Percentiles rank a stretch among this genome's conserved stretches.
Conservation (phyloP, 2,888 invertebrate genomes). For the Serrognathus titanus region DNA sequence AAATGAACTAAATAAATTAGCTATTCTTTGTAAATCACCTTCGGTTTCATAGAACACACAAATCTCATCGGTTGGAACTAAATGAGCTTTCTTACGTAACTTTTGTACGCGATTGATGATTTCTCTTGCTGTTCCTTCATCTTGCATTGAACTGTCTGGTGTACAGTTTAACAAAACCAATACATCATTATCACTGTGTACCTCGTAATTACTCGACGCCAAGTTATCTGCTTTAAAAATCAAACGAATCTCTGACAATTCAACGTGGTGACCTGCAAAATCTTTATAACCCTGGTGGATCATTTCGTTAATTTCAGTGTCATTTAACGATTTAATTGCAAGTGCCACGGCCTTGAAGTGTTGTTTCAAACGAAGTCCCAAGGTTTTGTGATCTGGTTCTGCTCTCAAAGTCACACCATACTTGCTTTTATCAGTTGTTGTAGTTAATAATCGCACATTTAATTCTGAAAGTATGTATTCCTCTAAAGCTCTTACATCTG, state of each 20-base stretch:
- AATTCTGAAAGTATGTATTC: constrained; percentile 89
- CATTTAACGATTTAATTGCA: constrained; percentile 74
- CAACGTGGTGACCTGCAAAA: constrained; percentile 73
- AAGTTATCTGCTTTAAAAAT: constrained; percentile 70
- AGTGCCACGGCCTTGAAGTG: constrained; percentile 85
- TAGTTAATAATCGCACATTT: constrained; percentile 80
- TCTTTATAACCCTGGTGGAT: constrained; percentile 67
- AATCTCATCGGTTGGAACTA: constrained; percentile 89
- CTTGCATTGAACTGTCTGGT: constrained; percentile 84
- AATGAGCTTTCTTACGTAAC: constrained; percentile 88
- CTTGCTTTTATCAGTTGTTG: constrained; percentile 85
- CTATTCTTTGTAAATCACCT: constrained; percentile 65
- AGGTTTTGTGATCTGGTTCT: constrained; percentile 90
- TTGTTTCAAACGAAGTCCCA: constrained; percentile 85
- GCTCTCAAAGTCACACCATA: constrained; percentile 89
- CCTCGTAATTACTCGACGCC: constrained; percentile 75
- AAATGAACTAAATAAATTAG: constrained; percentile 67
- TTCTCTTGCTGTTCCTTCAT: constrained; percentile 94
- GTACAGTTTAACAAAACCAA: constrained; percentile 86
- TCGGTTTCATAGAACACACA: constrained; percentile 71
- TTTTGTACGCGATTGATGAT: constrained; percentile 95
- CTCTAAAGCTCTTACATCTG: constrained; percentile 74
- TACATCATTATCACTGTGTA: constrained; percentile 85
- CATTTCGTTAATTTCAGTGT: constrained; percentile 74
- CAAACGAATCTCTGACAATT: constrained; percentile 75